These are phyloP conservation scores for Ciona savignyi DNA, from an alignment of 23 tunicate species.

Conservation along the genomic window DNA sequence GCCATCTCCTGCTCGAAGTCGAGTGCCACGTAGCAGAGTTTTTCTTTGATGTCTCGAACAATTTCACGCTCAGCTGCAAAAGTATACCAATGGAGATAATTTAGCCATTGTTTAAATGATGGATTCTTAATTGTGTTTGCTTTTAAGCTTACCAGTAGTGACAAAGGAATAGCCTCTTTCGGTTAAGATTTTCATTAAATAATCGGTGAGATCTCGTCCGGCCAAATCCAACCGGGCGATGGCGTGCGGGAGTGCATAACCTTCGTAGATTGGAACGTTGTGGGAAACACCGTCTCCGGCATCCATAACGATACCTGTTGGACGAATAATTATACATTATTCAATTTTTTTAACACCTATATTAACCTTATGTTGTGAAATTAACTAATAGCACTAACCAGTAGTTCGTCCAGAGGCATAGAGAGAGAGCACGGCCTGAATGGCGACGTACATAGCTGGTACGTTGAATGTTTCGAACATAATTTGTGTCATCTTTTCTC, in stretches of 20 bases:
- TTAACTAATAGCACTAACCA: too few species aligned
- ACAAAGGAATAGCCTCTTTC: background rate
- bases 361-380: too few species aligned
- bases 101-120: background rate
- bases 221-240: conserved; percentile 1
- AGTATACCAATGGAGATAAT: background rate
- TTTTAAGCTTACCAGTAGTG: background rate
- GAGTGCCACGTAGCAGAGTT: background rate
- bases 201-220: conserved; percentile 1
- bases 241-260: background rate
- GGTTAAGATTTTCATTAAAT: background rate
- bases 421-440: too few species aligned
- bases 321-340: too few species aligned
- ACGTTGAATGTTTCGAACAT: conserved; percentile 96
- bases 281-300: background rate
- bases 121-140: background rate
- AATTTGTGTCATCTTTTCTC: conserved; percentile 88
- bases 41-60: background rate
- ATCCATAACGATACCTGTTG: background rate
- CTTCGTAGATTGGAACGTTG: background rate
- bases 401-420: conserved; percentile 45
- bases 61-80: background rate
- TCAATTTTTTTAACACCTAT: too few species aligned
- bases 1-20: conserved; percentile 2
- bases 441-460: too few species aligned